phyloP scores from a whole-genome alignment of 2,888 invertebrate species.

The Rhagonycha lutea region DNA sequence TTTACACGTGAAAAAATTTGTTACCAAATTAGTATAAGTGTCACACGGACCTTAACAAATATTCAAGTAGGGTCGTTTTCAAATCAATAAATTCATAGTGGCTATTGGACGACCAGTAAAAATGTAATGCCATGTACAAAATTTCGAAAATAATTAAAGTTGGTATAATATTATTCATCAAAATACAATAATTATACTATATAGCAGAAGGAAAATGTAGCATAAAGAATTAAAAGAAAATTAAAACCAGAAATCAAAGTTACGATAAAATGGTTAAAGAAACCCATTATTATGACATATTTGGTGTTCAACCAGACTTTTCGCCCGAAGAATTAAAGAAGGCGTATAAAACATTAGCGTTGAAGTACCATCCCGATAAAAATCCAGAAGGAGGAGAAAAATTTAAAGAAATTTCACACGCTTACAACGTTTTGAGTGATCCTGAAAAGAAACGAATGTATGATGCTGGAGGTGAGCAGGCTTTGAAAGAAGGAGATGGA shows the following conservation, averaged over 20 bases:
- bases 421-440: conserved; percentile 93
- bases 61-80: no score
- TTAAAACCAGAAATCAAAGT: neutral
- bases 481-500: conserved; percentile 85
- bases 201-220: no score
- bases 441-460: conserved; percentile 88
- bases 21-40: no score
- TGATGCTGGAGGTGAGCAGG: conserved; percentile 92
- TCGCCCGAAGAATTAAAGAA: conserved; percentile 90
- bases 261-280: conserved; percentile 74
- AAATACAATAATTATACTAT: no score
- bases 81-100: no score
- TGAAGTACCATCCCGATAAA: conserved; percentile 96
- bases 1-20: no score
- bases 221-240: no score
- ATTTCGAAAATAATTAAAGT: no score
- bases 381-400: conserved; percentile 95
- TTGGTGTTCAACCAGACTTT: conserved; percentile 87
- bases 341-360: conserved; percentile 90
- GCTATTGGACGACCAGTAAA: no score
- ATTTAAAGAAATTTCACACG: conserved; percentile 96
- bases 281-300: conserved; percentile 89
- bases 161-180: no score
- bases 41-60: no score
- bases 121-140: no score